A percentile compares a stretch with the other conserved stretches of the same genome.
phyloP scores from a whole-genome alignment of 2,113 vertebrate species.

The Sula dactylatra region DNA sequence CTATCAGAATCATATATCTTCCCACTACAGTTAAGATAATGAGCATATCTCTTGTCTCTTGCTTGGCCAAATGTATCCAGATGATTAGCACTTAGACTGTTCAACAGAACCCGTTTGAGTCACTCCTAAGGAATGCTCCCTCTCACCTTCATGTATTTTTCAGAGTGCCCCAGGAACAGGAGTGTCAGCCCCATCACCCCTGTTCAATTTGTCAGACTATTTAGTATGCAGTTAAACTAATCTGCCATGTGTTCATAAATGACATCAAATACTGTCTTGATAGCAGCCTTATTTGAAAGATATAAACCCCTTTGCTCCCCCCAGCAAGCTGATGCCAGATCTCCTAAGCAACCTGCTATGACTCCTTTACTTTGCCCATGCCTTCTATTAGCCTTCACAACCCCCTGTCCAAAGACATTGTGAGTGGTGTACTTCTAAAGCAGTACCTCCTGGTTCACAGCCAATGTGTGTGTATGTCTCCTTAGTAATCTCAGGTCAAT shows the following conservation, averaged over 20 bases:
- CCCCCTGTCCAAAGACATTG: not conserved
- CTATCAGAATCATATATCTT: not conserved
- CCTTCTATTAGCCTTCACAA: not conserved
- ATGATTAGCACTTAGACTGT: not conserved
- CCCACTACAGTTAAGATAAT: not conserved
- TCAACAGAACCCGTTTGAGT: not conserved
- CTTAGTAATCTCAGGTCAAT: not conserved
- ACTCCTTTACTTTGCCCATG: not conserved
- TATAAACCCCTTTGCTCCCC: not conserved
- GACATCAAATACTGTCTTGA: not conserved
- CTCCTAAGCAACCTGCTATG: not conserved
- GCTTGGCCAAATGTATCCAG: not conserved
- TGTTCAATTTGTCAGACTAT: not conserved
- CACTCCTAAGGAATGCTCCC: not conserved
- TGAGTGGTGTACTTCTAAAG: not conserved
- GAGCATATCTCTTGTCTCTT: not conserved
- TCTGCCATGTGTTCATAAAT: not conserved
- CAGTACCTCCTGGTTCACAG: not conserved
- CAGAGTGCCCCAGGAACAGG: not conserved
- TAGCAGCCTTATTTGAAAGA: not conserved
- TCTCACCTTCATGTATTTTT: not conserved
- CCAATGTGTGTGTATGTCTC: not conserved
- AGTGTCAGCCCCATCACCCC: not conserved
- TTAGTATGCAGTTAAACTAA: not conserved
- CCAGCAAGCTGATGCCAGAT: not conserved